Evolutionary conservation across 2,888 invertebrate genomes (phyloP).

Genomic region (Amblyjoppa fuscipennis): DNA sequence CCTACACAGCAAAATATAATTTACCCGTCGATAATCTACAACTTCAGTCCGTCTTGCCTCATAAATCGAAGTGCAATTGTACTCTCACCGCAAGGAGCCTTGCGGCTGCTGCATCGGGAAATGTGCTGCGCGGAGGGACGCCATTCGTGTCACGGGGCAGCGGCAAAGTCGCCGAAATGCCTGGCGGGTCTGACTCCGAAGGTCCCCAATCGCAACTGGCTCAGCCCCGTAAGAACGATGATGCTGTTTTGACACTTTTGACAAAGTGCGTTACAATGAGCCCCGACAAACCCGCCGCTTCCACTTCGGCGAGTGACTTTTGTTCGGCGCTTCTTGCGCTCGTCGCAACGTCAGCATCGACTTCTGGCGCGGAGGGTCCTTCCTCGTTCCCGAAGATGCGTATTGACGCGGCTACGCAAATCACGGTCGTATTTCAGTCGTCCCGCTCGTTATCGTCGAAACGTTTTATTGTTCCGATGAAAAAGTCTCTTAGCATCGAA

Average conservation of each 20-base stretch:
- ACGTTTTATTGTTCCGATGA: neutral
- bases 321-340: slow-evolving; percentile 20
- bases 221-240: slow-evolving; percentile 35
- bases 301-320: slow-evolving; percentile 51
- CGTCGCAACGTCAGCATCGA: neutral
- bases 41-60: slow-evolving; percentile 36
- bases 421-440: slow-evolving; percentile 30
- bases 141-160: slow-evolving; percentile 42
- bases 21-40: slow-evolving; percentile 15
- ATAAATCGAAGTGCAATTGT: slow-evolving; percentile 63
- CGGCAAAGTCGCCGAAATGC: slow-evolving; percentile 20
- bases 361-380: neutral
- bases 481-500: slow-evolving; percentile 11
- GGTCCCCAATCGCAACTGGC: slow-evolving; percentile 20
- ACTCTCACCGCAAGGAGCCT: slow-evolving; percentile 52
- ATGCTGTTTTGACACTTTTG: slow-evolving; percentile 65
- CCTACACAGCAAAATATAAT: neutral
- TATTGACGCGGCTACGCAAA: slow-evolving; percentile 46
- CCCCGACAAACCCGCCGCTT: slow-evolving; percentile 25
- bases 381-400: slow-evolving; percentile 15
- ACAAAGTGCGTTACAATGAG: slow-evolving; percentile 59
- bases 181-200: slow-evolving; percentile 34
- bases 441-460: slow-evolving; percentile 30
- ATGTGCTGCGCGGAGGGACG: slow-evolving; percentile 33
- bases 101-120: slow-evolving; percentile 58